Evolutionary conservation across 2,113 vertebrate species (phyloP).

Genomic region (Gorsachius goisagi): DNA sequence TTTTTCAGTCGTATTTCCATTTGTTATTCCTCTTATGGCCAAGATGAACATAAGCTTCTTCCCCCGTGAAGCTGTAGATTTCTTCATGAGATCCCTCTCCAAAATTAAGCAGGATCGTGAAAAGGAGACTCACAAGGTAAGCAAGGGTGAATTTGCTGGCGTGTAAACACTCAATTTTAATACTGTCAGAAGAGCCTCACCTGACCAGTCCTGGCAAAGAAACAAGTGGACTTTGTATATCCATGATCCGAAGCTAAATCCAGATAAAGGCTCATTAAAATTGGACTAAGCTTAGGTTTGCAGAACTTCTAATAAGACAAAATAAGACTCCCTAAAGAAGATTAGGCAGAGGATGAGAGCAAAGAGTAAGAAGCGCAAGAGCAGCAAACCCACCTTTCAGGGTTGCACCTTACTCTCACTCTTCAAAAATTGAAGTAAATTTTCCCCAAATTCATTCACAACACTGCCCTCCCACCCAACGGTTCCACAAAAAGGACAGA

Average conservation of each 20-base stretch:
- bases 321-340: background rate
- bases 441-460: background rate
- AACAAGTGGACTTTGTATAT: background rate
- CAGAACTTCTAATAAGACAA: background rate
- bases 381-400: background rate
- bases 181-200: background rate
- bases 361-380: background rate
- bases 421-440: background rate
- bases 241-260: background rate
- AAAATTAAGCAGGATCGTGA: conserved; percentile 60
- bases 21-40: background rate
- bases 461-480: background rate
- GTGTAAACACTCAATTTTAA: background rate
- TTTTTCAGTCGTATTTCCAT: conserved; percentile 54
- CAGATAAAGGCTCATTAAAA: background rate
- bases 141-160: background rate
- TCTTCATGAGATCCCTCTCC: conserved; percentile 34
- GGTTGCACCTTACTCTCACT: background rate
- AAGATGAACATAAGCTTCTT: background rate
- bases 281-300: background rate
- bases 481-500: background rate
- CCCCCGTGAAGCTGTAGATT: background rate
- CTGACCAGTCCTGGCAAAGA: background rate
- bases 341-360: background rate
- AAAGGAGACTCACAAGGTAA: conserved; percentile 7